Evolutionary conservation across 2,888 invertebrate genomes (phyloP).

Genomic region (Diaperis boleti): DNA sequence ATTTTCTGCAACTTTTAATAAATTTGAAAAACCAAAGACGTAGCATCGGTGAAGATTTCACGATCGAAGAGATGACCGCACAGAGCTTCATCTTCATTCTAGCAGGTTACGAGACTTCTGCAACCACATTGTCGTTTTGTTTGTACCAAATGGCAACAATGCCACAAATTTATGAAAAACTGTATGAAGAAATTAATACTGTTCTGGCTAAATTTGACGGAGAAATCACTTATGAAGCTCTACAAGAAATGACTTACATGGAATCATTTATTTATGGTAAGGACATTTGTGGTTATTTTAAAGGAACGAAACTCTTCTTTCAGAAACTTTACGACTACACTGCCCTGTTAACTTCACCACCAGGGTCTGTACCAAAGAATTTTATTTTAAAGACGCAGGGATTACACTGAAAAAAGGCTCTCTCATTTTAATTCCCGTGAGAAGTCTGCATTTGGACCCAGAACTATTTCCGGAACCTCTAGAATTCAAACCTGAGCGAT

Average conservation of each 20-base stretch:
- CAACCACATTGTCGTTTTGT: constrained; percentile 39
- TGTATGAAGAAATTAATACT: too few relatives aligned
- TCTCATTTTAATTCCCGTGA: constrained; percentile 50
- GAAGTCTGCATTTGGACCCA: constrained; percentile 57
- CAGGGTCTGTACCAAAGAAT: constrained; percentile 50
- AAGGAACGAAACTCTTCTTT: too few relatives aligned
- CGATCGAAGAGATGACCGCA: constrained; percentile 61
- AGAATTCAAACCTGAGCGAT: constrained; percentile 18
- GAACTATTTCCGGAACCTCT: constrained; percentile 48
- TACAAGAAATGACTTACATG: too few relatives aligned
- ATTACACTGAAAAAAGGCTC: constrained; percentile 24
- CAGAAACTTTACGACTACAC: constrained; percentile 61
- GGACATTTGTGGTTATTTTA: too few relatives aligned
- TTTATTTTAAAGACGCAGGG: constrained; percentile 47
- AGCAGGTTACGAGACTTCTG: constrained; percentile 58
- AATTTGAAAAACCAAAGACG: constrained; percentile 50
- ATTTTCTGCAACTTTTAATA: constrained; percentile 62
- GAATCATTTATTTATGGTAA: too few relatives aligned
- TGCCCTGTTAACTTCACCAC: constrained; percentile 55
- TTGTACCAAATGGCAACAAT: constrained; percentile 33
- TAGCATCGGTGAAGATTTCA: constrained; percentile 51
- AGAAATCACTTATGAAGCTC: too few relatives aligned
- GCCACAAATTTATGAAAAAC: too few relatives aligned
- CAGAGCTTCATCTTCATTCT: constrained; percentile 72
- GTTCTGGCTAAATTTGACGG: too few relatives aligned